Evolutionary conservation across 37 sponge, comb jelly and placozoan species (phyloP).

Genomic region (Halisarca cf. caerulea): DNA sequence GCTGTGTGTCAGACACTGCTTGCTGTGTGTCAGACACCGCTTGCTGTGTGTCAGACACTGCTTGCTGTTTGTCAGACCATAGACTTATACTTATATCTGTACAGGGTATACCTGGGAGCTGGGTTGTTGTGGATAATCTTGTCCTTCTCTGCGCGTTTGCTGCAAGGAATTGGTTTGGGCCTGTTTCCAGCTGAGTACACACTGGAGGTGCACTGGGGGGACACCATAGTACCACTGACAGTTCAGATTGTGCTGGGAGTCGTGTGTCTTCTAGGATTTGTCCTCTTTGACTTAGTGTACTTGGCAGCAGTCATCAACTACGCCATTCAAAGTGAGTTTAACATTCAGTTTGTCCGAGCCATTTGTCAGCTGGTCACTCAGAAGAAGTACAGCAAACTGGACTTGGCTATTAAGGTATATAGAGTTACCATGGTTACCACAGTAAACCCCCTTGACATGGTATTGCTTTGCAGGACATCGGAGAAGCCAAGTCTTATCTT

Average conservation of each 20-base stretch:
- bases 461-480: constrained; percentile 45
- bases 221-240: not conserved
- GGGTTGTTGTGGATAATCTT: constrained; percentile 47
- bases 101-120: constrained; percentile 25
- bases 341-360: constrained; percentile 55
- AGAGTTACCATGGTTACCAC: too few relatives aligned
- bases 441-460: not conserved
- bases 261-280: constrained; percentile 51
- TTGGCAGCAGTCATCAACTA: constrained; percentile 67
- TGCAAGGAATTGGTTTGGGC: constrained; percentile 29
- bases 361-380: constrained; percentile 36
- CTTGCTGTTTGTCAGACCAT: too few relatives aligned
- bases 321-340: constrained; percentile 70
- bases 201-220: constrained; percentile 7
- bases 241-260: constrained; percentile 31
- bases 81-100: too few relatives aligned
- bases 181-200: constrained; percentile 16
- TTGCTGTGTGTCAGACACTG: too few relatives aligned
- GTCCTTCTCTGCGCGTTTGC: constrained; percentile 45
- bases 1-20: too few relatives aligned
- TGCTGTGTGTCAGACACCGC: too few relatives aligned
- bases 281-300: constrained; percentile 69
- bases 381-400: constrained; percentile 44
- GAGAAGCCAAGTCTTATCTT: constrained; percentile 48
- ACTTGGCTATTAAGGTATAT: constrained; percentile 67